Percentiles rank a stretch among this genome's conserved stretches.
phyloP scores from a whole-genome alignment of 1,140 invertebrate genomes.

The Chrysopa pallens region DNA sequence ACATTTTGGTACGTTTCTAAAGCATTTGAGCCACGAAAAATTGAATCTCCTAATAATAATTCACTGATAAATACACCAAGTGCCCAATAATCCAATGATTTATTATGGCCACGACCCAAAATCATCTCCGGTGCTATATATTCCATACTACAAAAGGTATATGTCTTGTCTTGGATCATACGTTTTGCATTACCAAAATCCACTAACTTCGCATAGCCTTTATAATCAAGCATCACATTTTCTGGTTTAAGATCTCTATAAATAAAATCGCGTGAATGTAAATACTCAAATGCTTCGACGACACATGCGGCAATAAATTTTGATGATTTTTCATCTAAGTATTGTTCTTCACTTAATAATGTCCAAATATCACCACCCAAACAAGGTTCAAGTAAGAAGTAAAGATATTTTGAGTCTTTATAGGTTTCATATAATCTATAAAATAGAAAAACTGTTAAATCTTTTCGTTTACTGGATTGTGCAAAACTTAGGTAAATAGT shows the following conservation, averaged over 20 bases:
- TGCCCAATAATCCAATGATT: slow-evolving; percentile 67
- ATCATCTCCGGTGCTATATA: slow-evolving; percentile 60
- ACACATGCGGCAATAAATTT: slow-evolving; percentile 59
- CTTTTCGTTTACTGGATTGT: too few relatives aligned
- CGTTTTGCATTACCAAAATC: slow-evolving; percentile 82
- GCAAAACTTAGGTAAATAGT: too few relatives aligned
- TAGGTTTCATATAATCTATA: slow-evolving; percentile 62
- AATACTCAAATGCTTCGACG: slow-evolving; percentile 56
- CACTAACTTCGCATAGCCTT: slow-evolving; percentile 61
- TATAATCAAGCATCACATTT: slow-evolving; percentile 51
- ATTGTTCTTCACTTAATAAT: slow-evolving; percentile 45
- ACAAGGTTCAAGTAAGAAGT: slow-evolving; percentile 73
- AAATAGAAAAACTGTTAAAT: too few relatives aligned
- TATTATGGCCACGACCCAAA: slow-evolving; percentile 51
- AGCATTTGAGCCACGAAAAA: slow-evolving; percentile 60
- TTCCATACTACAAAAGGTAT: slow-evolving; percentile 78
- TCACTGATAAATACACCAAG: slow-evolving; percentile 66
- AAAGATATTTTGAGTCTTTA: slow-evolving; percentile 67
- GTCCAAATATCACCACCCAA: slow-evolving; percentile 80
- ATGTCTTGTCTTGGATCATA: slow-evolving; percentile 58
- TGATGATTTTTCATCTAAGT: slow-evolving; percentile 49
- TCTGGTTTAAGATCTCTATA: slow-evolving; percentile 67
- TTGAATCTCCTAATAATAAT: slow-evolving; percentile 57
- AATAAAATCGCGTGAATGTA: slow-evolving; percentile 55
- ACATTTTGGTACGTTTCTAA: slow-evolving; percentile 79